These are phyloP conservation scores for Sphaeramia orbicularis DNA, from an alignment of 2,797 vertebrate species.

Conservation along the genomic window DNA sequence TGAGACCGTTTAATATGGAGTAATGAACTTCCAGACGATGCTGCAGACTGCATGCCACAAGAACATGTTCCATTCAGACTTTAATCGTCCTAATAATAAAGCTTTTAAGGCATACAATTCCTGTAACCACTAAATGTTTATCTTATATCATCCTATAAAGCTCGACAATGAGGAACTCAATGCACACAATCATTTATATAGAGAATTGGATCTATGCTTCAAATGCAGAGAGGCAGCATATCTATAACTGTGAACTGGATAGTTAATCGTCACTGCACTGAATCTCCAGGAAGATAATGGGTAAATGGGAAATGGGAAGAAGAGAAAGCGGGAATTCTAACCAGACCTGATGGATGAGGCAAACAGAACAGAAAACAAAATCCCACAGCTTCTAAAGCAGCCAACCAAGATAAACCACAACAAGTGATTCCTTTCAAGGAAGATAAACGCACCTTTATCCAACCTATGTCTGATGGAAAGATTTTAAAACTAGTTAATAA, in stretches of 20 bases:
- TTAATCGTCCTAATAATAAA: constrained; percentile 34
- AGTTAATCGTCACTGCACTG: constrained; percentile 10
- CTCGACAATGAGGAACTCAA: constrained; percentile 9
- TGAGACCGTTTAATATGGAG: constrained; percentile 17
- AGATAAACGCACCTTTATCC: constrained; percentile 20
- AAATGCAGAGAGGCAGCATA: neutral
- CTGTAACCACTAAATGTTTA: constrained; percentile 15
- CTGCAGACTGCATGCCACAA: constrained; percentile 19
- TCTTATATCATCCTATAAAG: constrained; percentile 7
- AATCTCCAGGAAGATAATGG: neutral
- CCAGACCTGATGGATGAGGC: constrained; percentile 26
- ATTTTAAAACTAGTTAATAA: constrained; percentile 1
- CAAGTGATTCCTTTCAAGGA: constrained; percentile 9
- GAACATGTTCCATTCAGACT: constrained; percentile 29
- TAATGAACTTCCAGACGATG: constrained; percentile 23
- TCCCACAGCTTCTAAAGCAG: neutral
- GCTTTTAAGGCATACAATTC: constrained; percentile 45
- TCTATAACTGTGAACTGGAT: constrained; percentile 3
- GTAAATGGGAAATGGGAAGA: neutral
- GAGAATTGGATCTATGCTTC: neutral
- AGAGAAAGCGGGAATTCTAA: neutral
- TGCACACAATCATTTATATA: constrained; percentile 4
- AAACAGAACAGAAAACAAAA: constrained; percentile 2
- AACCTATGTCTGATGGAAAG: constrained; percentile 11
- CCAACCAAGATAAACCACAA: constrained; percentile 15